Evolutionary conservation across 2,888 invertebrate species (phyloP), one percentile per base, ranked within the genome.

Genomic region (Drosophila multiciliata): DNA sequence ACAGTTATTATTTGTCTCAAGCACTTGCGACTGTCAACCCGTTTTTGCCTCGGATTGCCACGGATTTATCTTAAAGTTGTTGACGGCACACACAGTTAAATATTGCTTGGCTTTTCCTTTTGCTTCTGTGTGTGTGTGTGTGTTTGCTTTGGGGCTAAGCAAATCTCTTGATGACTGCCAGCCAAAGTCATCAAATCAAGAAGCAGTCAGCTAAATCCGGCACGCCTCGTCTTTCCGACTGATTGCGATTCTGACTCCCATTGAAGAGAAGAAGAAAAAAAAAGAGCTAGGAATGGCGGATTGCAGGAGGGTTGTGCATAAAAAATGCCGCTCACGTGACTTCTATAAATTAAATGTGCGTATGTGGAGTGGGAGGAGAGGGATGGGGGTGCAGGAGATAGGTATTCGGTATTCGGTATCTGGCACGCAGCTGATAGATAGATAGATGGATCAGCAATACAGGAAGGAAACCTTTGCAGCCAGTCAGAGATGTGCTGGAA

Each of bases 301-400:
- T 45, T 45, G 23, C 23, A 23, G 15, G 33, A 50, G 49, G 35
- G 49, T 6, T 42, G 58, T 61, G 61, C 78, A 83, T 87, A 78
- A 88, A 88, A 82, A 84, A 84, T 84, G 70, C 83, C 55, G 70
- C 86, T 88, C 84, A 84, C 84, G 89, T 88, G 84, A 88, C 83
- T 84, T 86, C 75, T 78, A 84, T 78, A 88, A 84, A 88, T 84
- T 78, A 84, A 84, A 84, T 86, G 80, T 86, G 78, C 72, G 73
- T 77, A 53, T 63, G 35, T 64, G 67, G 55, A 4, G 15, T 20
- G 53, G 1, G 36, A n/a, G 20, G 35, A n/a, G 29, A 15, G 9
- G 17, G 5, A 17, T 17, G 17, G 17, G 17, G 17, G 15, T 38
- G 23, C 33, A 59, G 63, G 45, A 62, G 29, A 54, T 49, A 42